phyloP scores from a whole-genome alignment of 35 echinoderm and acorn worm genomes.

The Antedon bifida region DNA sequence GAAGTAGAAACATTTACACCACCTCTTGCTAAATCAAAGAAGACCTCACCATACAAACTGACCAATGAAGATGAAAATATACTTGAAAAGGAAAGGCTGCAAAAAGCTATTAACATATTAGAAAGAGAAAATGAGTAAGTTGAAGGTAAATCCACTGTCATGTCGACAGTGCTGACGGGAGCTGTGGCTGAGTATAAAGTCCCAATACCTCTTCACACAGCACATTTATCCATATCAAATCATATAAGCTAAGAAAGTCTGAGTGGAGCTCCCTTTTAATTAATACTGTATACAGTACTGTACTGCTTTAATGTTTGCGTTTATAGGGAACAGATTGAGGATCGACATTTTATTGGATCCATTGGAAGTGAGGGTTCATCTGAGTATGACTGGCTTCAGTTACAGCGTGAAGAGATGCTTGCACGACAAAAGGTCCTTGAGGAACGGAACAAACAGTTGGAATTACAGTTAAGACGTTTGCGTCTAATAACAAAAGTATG shows the following conservation, averaged over 20 bases:
- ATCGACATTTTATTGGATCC: background rate
- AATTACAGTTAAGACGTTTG: slow-evolving; percentile 31
- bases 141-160: background rate
- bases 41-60: background rate
- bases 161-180: background rate
- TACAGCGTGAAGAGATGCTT: slow-evolving; percentile 37
- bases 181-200: background rate
- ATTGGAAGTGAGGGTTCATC: background rate
- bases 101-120: slow-evolving; percentile 42
- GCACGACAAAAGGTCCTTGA: slow-evolving; percentile 59
- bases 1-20: slow-evolving; percentile 47
- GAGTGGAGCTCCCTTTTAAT: too few relatives aligned
- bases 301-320: background rate
- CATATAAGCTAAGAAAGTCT: too few relatives aligned
- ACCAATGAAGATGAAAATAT: background rate
- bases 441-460: slow-evolving; percentile 55
- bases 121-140: slow-evolving; percentile 81
- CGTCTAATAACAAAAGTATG: slow-evolving; percentile 23
- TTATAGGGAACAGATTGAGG: background rate
- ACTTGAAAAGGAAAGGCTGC: slow-evolving; percentile 27
- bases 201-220: too few relatives aligned
- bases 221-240: too few relatives aligned
- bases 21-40: background rate
- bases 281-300: too few relatives aligned
- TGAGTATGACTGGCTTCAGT: background rate